Percentiles rank a stretch among this genome's conserved stretches.
Conservation (phyloP, 2,113 vertebrate species). For the zebrafish (Danio rerio) region GRCz12tu NC_133194.1:38772501-38773000, state of each 20-base stretch:
- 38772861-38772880: not conserved
- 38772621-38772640: too few relatives aligned
- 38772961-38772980: not conserved
- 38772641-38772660: too few relatives aligned
- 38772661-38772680: too few relatives aligned
- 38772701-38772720: too few relatives aligned
- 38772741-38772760: not conserved
- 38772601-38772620: too few relatives aligned
- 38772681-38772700: too few relatives aligned
- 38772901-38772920: conserved; percentile 22
- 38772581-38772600: too few relatives aligned
- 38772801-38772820: not conserved
- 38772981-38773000: not conserved
- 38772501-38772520: too few relatives aligned
- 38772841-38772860: not conserved
- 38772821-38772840: not conserved
- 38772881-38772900: conserved; percentile 1
- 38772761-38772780: too few relatives aligned
- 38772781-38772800: not conserved
- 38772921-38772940: conserved; percentile 3
- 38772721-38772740: not conserved
- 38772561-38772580: too few relatives aligned
- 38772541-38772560: too few relatives aligned
- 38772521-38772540: too few relatives aligned
- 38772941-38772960: conserved; percentile 22